Evolutionary conservation across 2,888 invertebrate species (phyloP), one percentile per base, ranked within the genome.

Genomic region (Eulithis prunata): DNA sequence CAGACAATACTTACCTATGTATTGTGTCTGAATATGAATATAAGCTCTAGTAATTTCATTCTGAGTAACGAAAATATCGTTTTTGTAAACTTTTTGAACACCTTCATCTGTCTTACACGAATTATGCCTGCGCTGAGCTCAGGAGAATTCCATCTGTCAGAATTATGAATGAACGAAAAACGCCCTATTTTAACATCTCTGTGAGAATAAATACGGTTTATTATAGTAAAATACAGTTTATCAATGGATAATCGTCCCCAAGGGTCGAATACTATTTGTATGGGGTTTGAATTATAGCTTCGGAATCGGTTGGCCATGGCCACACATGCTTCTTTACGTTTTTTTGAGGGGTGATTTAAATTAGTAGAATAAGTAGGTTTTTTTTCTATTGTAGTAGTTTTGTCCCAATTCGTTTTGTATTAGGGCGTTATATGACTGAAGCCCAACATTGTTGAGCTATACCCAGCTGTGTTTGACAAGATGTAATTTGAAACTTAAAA

Each of bases 251-350:
- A 72, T 70, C 69, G 70, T 43, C 57, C 80, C 71, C 73, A 41
- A 58, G 73, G 80, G 78, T 66, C 66, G 66, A 62, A 62, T 67
- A 64, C 69, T 68, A 74, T 21, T 80, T 79, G 77, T 79, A 71
- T 71, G 57, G 68, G 59, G 64, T 69, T 68, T 71, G 71, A 72
- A 64, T 70, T 72, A 68, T 70, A 57, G 67, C 62, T 64, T 64
- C 60, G 68, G 72, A 68, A 73, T 71, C 69, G 71, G 75, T 66
- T 68, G 61, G 57, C 70, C 52, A 45, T 54, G 36, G 52, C 38
- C 62, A 68, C 62, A 64, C 62, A 66, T 63, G 66, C 52, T 66
- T 60, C 52, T 57, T 21, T 64, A 61, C 64, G 61, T 68, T 57
- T 21, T 53, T 41, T 14, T 28, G 28, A 60, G 63, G 63, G 67